Evolutionary conservation across 2,113 vertebrate genomes (phyloP), one percentile per base, ranked within the genome.

Genomic region (Oryzias javanicus): DNA sequence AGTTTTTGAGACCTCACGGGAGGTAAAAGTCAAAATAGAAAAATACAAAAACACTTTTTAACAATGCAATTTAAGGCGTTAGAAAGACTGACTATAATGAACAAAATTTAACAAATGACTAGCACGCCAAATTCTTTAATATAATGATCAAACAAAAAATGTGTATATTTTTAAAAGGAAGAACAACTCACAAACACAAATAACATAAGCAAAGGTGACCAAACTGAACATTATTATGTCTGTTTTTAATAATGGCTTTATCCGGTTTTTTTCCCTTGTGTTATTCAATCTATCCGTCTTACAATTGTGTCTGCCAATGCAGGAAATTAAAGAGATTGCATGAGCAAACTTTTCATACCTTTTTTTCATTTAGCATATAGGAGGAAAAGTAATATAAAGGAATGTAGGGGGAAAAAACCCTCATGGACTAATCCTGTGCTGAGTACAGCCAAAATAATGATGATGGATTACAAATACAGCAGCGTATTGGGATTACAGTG

Each of bases 381-480:
- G 61, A 16, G 42, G 63, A 55, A 70, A 44, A 65, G 70, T 86
- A 81, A 86, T 79, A 79, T 73, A 76, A 70, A 67, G 71, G 72
- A 89, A 85, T 81, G 81, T 61, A 82, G 64, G 79, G 79, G 73
- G 69, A 56, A 17, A 22, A 49, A 64, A 22, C 41, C 71, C 67
- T 84, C 55, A 41, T 56, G 75, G 87, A 86, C 78, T 90, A 88
- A 90, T 90, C 86, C 83, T 73, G 85, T 76, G 78, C 87, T 76
- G 84, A 88, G 84, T 86, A 79, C 80, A 87, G 75, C 86, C 82
- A 88, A 84, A 78, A 81, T 89, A 90, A 89, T 89, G 87, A 90
- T 90, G 88, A 89, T 89, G 87, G 87, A 90, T 90, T 88, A 85
- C 86, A 90, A 89, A 87, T 90, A 86, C 86, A 76, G 76, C 65